Conservation (phyloP, 2,888 invertebrate genomes). For the Drosophila merina region DNA sequence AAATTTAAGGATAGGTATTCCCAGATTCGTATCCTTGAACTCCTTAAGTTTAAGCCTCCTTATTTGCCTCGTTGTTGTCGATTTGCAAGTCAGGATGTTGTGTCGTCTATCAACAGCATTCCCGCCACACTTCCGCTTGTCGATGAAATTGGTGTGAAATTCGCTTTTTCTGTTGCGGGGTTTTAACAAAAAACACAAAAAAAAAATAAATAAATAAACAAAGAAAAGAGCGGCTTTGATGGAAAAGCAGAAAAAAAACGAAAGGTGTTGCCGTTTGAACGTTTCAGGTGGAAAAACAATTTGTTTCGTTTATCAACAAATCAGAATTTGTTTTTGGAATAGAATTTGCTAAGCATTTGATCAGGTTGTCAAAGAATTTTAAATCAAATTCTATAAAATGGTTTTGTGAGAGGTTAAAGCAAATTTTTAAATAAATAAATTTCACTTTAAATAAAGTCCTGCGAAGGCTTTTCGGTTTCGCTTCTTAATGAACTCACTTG, state of each 20-base stretch:
- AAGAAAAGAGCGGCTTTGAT: too few species aligned
- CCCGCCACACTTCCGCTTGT: constrained; percentile 15
- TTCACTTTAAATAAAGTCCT: constrained; percentile 2
- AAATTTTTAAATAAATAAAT: constrained; percentile 12
- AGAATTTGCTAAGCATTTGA: neutral
- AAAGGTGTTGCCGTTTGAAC: neutral
- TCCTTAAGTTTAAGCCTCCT: neutral
- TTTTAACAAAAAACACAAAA: neutral
- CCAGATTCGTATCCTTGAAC: too few species aligned
- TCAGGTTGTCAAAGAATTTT: too few species aligned
- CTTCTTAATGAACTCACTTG: constrained; percentile 30
- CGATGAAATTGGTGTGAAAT: constrained; percentile 41
- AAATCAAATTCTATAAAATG: too few species aligned
- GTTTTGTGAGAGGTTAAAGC: neutral
- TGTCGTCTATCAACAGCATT: neutral
- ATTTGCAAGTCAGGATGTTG: constrained; percentile 20
- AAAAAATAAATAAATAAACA: neutral
- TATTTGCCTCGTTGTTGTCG: constrained; percentile 1
- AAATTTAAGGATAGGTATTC: too few species aligned
- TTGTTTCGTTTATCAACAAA: constrained; percentile 9
- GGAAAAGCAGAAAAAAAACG: too few species aligned
- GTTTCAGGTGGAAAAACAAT: constrained; percentile 12
- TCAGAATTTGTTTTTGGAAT: too few species aligned
- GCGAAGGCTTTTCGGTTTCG: neutral
- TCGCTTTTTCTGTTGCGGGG: constrained; percentile 5